Percentiles rank a stretch among this genome's conserved stretches.
Conservation (phyloP, 2,113 vertebrate genomes). For the Taurulus bubalis region DNA sequence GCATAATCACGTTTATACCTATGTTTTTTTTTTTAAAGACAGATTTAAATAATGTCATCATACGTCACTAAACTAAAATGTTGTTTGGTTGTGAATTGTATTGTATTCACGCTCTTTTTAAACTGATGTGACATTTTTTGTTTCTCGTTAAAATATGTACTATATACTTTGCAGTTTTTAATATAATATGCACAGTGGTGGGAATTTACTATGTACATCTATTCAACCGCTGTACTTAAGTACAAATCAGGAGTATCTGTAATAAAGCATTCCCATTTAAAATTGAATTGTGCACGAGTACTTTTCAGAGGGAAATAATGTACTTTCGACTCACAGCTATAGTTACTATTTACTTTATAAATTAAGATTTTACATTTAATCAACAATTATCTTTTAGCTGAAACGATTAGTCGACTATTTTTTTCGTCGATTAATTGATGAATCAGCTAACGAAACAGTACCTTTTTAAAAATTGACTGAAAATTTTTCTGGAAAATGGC, state of each 20-base stretch:
- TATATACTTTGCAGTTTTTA: background rate
- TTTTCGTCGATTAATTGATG: too few relatives aligned
- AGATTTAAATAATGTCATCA: slow-evolving; percentile 5
- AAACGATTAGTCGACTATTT: too few relatives aligned
- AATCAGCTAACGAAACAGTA: too few relatives aligned
- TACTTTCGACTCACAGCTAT: background rate
- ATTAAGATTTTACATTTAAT: background rate
- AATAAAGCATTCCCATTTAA: background rate
- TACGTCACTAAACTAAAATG: background rate
- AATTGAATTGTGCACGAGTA: background rate
- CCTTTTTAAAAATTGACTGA: background rate
- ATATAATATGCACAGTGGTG: background rate
- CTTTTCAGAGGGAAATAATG: background rate
- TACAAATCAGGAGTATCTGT: background rate
- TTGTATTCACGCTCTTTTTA: background rate
- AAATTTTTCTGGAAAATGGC: too few relatives aligned
- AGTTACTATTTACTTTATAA: too few relatives aligned
- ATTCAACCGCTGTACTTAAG: background rate
- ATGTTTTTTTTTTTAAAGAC: background rate
- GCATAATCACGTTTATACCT: background rate
- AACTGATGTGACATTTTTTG: background rate
- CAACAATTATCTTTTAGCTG: too few relatives aligned
- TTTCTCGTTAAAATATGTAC: background rate
- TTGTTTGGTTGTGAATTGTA: background rate
- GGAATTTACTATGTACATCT: background rate